Percentiles rank a stretch among this genome's conserved stretches.
These are phyloP conservation scores for Sebastes dallii DNA, from an alignment of 2,797 vertebrate species.

Conservation along the genomic window DNA sequence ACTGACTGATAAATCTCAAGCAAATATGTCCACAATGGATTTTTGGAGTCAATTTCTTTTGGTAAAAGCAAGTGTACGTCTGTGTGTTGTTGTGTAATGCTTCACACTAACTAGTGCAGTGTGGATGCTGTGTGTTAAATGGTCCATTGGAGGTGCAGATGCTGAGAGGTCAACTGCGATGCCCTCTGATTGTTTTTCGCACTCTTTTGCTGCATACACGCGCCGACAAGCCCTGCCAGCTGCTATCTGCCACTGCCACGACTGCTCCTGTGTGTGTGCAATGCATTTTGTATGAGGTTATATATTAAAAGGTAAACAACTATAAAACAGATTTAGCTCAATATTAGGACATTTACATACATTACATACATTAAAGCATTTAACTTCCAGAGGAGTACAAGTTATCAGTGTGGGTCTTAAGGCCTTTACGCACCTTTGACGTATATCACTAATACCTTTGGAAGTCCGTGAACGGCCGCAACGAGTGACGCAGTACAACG, in stretches of 20 bases:
- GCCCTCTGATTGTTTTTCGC: slow-evolving; percentile 40
- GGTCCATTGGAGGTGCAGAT: slow-evolving; percentile 49
- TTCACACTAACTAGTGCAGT: slow-evolving; percentile 28
- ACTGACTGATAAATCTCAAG: neutral
- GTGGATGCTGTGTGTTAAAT: slow-evolving; percentile 39
- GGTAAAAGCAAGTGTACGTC: neutral
- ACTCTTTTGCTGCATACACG: slow-evolving; percentile 33
- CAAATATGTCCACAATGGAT: neutral
- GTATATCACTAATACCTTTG: too few relatives aligned
- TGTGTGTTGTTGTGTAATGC: slow-evolving; percentile 2
- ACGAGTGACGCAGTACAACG: too few relatives aligned
- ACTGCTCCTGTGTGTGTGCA: neutral
- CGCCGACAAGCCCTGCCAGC: slow-evolving; percentile 28
- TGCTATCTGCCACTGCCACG: slow-evolving; percentile 39
- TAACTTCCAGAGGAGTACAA: neutral
- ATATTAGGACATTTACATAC: neutral
- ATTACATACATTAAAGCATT: neutral
- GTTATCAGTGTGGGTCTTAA: neutral
- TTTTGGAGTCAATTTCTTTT: neutral
- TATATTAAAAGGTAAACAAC: neutral
- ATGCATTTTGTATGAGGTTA: neutral
- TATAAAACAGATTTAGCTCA: neutral
- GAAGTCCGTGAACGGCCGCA: too few relatives aligned
- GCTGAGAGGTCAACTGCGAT: slow-evolving; percentile 45
- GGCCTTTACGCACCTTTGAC: neutral